Conservation (phyloP, 2,797 vertebrate genomes). For the Fistularia tabacaria region DNA sequence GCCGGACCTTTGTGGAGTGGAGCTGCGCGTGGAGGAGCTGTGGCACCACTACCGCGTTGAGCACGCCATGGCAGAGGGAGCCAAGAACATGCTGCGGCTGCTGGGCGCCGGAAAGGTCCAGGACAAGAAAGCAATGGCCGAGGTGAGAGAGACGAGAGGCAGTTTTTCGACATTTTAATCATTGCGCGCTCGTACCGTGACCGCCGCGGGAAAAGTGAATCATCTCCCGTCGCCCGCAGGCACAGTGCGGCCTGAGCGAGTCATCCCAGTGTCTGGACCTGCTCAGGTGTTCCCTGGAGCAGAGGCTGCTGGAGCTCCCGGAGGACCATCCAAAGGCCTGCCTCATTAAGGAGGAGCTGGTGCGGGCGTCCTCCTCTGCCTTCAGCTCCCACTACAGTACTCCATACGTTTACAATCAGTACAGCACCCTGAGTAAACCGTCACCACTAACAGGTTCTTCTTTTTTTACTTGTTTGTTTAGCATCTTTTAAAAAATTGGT, state of each 20-base stretch:
- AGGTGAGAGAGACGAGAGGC: constrained; percentile 72
- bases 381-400: constrained; percentile 79
- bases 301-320: constrained; percentile 79
- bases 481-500: too few species aligned
- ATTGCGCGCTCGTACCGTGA: too few species aligned
- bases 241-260: constrained; percentile 83
- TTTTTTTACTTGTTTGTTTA: too few species aligned
- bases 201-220: too few species aligned
- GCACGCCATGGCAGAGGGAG: constrained; percentile 87
- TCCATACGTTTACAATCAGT: constrained; percentile 82
- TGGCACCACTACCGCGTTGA: constrained; percentile 89
- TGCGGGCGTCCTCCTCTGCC: constrained; percentile 76
- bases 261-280: constrained; percentile 86
- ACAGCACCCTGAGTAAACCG: constrained; percentile 87
- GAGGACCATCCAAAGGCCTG: constrained; percentile 88
- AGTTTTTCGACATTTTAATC: background rate
- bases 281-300: constrained; percentile 81
- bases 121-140: constrained; percentile 85
- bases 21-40: constrained; percentile 85
- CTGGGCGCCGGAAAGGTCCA: constrained; percentile 81
- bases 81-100: constrained; percentile 86
- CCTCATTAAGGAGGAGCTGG: constrained; percentile 86
- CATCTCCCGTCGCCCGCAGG: constrained; percentile 57
- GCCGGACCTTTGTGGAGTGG: constrained; percentile 71
- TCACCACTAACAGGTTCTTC: constrained; percentile 84